phyloP scores from a whole-genome alignment of 2,888 invertebrate genomes.

The Odontocolon sp. region DNA sequence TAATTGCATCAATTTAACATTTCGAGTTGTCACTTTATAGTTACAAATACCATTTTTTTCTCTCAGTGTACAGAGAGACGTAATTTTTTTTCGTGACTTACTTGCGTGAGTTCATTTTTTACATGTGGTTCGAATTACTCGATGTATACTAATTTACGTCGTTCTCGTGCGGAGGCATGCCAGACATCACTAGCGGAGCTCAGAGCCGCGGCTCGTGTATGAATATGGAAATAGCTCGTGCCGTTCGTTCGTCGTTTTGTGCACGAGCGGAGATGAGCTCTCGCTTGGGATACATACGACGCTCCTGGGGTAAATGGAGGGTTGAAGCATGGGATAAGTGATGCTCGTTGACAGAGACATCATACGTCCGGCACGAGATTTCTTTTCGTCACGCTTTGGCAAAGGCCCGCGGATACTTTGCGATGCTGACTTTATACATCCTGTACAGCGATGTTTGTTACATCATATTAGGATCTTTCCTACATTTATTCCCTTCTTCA shows the following conservation, averaged over 20 bases:
- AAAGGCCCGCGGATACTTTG: background rate
- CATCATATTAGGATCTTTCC: background rate
- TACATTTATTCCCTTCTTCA: background rate
- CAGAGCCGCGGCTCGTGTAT: slow-evolving; percentile 22
- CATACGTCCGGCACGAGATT: slow-evolving; percentile 33
- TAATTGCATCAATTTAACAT: too few relatives aligned
- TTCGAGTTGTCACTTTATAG: too few relatives aligned
- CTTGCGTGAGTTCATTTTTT: too few relatives aligned
- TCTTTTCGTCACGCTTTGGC: slow-evolving; percentile 20
- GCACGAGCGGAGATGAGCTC: background rate
- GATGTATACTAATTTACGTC: slow-evolving; percentile 59
- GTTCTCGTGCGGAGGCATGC: background rate
- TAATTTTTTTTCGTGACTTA: too few relatives aligned
- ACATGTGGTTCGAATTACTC: slow-evolving; percentile 56
- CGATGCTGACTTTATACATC: background rate
- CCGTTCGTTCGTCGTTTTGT: background rate
- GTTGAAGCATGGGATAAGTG: slow-evolving; percentile 35
- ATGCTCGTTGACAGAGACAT: slow-evolving; percentile 60
- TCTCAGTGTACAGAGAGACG: too few relatives aligned
- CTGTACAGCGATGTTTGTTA: background rate
- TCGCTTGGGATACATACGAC: background rate
- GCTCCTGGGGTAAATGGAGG: slow-evolving; percentile 26
- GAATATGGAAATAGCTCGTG: slow-evolving; percentile 63
- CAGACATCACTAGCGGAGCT: background rate
- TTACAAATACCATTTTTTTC: too few relatives aligned